These are phyloP conservation scores for Atlantisia rogersi DNA, from an alignment of 2,113 vertebrate genomes.

Conservation along the genomic window DNA sequence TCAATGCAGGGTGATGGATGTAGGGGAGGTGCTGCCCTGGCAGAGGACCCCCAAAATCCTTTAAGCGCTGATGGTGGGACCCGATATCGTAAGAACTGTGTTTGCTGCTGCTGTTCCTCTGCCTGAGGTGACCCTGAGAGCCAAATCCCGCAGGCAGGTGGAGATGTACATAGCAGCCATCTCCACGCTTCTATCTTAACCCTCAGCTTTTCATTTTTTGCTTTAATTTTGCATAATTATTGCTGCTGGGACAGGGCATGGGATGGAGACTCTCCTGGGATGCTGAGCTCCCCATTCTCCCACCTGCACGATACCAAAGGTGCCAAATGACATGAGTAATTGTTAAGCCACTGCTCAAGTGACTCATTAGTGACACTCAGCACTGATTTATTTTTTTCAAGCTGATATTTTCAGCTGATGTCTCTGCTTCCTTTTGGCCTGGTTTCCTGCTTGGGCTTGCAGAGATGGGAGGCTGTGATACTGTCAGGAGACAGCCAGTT, in stretches of 20 bases:
- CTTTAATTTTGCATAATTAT: not conserved
- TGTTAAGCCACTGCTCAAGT: not conserved
- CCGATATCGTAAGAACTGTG: rapidly evolving
- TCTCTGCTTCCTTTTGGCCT: not conserved
- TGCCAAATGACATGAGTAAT: not conserved
- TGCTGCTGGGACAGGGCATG: not conserved
- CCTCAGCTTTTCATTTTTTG: not conserved
- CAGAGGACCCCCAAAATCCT: not conserved
- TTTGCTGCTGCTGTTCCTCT: not conserved
- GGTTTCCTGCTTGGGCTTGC: not conserved
- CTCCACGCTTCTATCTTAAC: not conserved
- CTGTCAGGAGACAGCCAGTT: not conserved
- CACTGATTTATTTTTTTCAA: not conserved
- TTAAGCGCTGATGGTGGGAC: rapidly evolving
- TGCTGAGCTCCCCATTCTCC: not conserved
- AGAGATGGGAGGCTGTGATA: not conserved
- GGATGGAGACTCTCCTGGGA: not conserved
- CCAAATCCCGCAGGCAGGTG: not conserved
- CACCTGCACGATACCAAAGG: not conserved
- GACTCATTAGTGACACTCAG: slow-evolving; percentile 35
- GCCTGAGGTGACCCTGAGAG: not conserved
- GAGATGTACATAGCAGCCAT: not conserved
- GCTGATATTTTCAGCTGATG: not conserved
- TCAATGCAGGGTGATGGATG: not conserved
- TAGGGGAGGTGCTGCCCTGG: no score